phyloP scores from a whole-genome alignment of 2,113 vertebrate genomes.

The Erythrocercus mccallii region DNA sequence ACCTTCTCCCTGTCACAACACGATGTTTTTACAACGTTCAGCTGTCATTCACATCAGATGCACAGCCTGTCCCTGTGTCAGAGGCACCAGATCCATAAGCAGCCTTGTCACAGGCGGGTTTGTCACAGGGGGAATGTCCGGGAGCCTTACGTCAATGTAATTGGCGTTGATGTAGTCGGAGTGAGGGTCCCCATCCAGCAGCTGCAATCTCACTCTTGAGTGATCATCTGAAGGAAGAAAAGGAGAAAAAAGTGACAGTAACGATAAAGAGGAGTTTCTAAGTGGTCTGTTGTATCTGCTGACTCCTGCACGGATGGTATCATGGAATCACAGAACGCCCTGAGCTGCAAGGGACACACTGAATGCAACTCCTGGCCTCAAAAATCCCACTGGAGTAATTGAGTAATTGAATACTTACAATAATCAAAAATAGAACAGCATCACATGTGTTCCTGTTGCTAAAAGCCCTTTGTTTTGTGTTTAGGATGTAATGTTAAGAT shows the following conservation, averaged over 20 bases:
- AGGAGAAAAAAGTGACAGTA: constrained; percentile 58
- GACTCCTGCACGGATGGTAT: not conserved
- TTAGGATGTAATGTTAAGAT: not conserved
- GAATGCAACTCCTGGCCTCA: not conserved
- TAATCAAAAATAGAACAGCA: not conserved
- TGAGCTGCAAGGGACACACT: not conserved
- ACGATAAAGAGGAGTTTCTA: constrained; percentile 28
- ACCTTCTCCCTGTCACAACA: constrained; percentile 48
- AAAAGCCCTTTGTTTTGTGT: not conserved
- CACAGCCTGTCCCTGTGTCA: not conserved
- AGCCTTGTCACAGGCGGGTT: not conserved
- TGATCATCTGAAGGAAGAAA: constrained; percentile 86
- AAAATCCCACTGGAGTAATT: not conserved
- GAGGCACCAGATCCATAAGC: not conserved
- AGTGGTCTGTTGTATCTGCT: not conserved
- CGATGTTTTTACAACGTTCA: not conserved
- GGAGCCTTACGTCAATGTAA: constrained; percentile 90
- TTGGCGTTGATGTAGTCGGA: constrained; percentile 99
- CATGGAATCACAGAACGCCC: rapidly evolving
- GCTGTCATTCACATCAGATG: not conserved
- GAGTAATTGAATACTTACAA: not conserved
- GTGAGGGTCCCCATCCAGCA: constrained; percentile 93
- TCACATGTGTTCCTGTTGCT: not conserved
- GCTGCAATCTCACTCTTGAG: constrained; percentile 91
- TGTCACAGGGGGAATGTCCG: not conserved